These are phyloP conservation scores for Artemia sinica DNA, from an alignment of 2,888 invertebrate species.

Conservation along the genomic window DNA sequence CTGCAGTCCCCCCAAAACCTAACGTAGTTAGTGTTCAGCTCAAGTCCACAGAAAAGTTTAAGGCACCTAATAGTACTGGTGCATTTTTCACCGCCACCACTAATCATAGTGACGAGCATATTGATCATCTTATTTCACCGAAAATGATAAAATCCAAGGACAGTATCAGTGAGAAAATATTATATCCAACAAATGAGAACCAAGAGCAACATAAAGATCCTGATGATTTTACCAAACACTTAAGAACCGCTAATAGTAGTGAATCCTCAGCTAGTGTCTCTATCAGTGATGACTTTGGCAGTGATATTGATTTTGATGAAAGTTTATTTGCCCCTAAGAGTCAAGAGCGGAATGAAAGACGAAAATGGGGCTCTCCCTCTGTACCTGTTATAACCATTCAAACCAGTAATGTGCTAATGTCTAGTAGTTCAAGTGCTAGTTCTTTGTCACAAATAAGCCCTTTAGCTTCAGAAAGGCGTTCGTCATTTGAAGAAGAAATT, in stretches of 20 bases:
- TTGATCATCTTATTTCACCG: too few species aligned
- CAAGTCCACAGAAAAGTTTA: too few species aligned
- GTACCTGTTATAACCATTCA: neutral
- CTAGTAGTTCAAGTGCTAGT: neutral
- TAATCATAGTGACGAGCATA: too few species aligned
- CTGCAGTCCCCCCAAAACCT: too few species aligned
- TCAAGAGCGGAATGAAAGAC: neutral
- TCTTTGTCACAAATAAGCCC: neutral
- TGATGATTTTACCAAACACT: too few species aligned
- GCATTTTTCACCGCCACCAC: too few species aligned
- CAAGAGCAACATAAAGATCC: too few species aligned
- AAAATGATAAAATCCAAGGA: too few species aligned
- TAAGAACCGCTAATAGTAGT: neutral
- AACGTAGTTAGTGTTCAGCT: too few species aligned
- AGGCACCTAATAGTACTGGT: too few species aligned
- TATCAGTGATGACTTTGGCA: neutral
- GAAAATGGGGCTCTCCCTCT: neutral
- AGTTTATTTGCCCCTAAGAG: neutral
- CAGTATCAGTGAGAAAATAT: too few species aligned
- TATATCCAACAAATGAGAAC: too few species aligned
- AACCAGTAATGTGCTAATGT: neutral
- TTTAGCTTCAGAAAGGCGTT: neutral
- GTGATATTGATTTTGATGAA: conserved; percentile 10
- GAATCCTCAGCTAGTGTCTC: neutral
- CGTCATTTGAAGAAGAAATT: neutral